Evolutionary conservation across 2,888 invertebrate species (phyloP), one percentile per base, ranked within the genome.

Genomic region (Microctonus hyperodae): DNA sequence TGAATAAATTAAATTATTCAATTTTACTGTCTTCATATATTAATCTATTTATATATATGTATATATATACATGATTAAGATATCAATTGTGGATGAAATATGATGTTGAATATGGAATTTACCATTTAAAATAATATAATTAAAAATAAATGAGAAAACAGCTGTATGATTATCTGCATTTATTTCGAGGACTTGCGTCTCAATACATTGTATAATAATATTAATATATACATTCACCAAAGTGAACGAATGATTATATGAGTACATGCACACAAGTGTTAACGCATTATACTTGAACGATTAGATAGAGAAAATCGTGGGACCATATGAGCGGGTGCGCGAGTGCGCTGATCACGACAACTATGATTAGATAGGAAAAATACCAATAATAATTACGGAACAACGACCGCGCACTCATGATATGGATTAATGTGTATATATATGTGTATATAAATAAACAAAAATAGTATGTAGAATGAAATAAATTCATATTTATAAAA

Each of bases 331-430:
- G 33, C 10, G 9, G 16, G 33, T 11, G 28, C 56, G 22, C 56
- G 33, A 57, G 48, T 56, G 35, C 37, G 16, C 9, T 37, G 22
- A n/a, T 35, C 35, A 28, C 50, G 22, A 33, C 60, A 56, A 16
- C 25, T 11, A 48, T 71, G 76, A 76, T 77, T 76, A 77, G 76
- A 76, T 76, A 76, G 74, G 68, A 66, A 61, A 62, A 60, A 55
- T 35, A 56, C 40, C 59, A 60, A 56, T 71, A 69, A 67, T 75
- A 77, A 76, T 76, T 75, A 71, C 74, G 68, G 76, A 76, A 77
- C 76, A 77, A 76, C 75, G 76, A 75, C 76, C 75, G 71, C 65
- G 61, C 70, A 51, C 22, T n/a, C 44, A 37, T 16, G n/a, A 25
- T n/a, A 16, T 3, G 20, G 28, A 57, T 16, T 44, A 10, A 44